These are phyloP conservation scores for Carduelis carduelis DNA, from an alignment of 2,797 vertebrate genomes.

Conservation along the genomic window DNA sequence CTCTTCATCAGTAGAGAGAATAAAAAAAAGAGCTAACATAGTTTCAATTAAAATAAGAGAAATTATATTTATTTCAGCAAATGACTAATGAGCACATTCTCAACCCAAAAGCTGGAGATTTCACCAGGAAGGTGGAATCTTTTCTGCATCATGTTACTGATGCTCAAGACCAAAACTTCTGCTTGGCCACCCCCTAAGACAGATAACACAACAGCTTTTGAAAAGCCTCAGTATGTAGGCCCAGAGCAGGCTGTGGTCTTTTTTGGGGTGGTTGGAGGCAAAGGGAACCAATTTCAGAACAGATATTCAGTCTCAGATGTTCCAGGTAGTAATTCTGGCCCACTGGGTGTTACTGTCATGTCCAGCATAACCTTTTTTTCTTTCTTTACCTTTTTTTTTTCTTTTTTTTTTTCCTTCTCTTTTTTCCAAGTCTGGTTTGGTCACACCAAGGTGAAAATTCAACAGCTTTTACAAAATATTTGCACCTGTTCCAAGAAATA, in stretches of 20 bases:
- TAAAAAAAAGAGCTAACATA: background rate
- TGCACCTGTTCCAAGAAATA: background rate
- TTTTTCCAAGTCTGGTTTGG: background rate
- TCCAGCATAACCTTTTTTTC: background rate
- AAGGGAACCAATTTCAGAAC: background rate
- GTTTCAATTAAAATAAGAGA: background rate
- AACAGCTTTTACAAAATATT: background rate
- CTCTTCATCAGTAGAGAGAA: background rate
- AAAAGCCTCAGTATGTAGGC: background rate
- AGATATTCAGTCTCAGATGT: background rate
- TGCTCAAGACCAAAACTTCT: background rate
- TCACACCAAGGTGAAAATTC: background rate
- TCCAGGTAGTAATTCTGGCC: background rate
- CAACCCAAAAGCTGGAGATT: background rate
- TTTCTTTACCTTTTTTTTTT: fast-evolving
- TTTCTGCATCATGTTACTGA: background rate
- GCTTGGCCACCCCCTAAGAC: background rate
- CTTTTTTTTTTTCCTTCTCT: background rate
- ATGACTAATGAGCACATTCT: background rate
- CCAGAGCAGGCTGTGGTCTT: background rate
- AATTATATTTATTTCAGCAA: background rate
- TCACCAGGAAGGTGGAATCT: background rate
- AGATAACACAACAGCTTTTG: background rate
- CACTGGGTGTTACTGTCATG: background rate
- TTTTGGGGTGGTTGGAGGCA: background rate